phyloP scores from a whole-genome alignment of 2,797 vertebrate genomes.

The Naso thynnoides region DNA sequence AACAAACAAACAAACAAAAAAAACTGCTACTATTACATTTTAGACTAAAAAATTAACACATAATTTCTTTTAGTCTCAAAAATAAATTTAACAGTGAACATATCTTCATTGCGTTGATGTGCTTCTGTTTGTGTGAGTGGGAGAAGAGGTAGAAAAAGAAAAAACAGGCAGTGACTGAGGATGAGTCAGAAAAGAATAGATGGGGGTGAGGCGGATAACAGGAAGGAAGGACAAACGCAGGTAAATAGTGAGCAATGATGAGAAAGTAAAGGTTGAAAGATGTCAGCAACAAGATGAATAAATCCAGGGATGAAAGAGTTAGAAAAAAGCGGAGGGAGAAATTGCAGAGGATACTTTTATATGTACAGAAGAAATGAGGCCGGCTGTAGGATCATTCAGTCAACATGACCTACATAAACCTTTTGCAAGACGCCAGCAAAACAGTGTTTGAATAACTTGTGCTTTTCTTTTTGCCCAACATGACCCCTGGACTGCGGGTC shows the following conservation, averaged over 20 bases:
- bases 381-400: constrained; percentile 39
- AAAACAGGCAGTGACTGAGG: background rate
- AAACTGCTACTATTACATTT: too few relatives aligned
- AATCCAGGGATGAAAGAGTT: background rate
- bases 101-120: too few relatives aligned
- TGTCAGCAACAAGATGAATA: background rate
- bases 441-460: constrained; percentile 59
- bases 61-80: too few relatives aligned
- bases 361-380: constrained; percentile 44
- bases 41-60: too few relatives aligned
- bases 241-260: background rate
- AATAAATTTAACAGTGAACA: too few relatives aligned
- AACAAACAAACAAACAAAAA: too few relatives aligned
- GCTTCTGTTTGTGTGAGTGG: background rate
- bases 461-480: constrained; percentile 42
- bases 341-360: constrained; percentile 22
- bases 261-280: background rate
- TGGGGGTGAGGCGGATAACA: background rate
- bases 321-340: background rate
- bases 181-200: constrained; percentile 10
- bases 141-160: background rate
- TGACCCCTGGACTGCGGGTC: constrained; percentile 38
- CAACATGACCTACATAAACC: constrained; percentile 53
- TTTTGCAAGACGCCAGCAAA: constrained; percentile 43
- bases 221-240: background rate